Evolutionary conservation across 2,797 vertebrate species (phyloP), one percentile per base, ranked within the genome.

Genomic region (Poecilia picta): DNA sequence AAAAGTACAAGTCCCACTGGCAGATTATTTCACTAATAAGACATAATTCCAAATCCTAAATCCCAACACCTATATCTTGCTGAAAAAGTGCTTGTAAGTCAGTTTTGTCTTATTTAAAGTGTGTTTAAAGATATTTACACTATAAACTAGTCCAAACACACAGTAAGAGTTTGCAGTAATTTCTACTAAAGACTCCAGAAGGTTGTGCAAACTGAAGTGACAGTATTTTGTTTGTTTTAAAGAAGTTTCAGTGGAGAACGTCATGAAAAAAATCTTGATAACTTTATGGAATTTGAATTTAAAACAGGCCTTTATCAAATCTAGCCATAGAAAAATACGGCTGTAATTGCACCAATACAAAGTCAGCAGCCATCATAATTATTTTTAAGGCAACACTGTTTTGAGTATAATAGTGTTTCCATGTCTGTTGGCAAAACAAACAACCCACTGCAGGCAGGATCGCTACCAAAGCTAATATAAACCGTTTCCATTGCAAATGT

Each of bases 171-270:
- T 49, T 49, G 47, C 83, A 57, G 55, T 64, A 33, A 76, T 72
- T 68, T 72, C 45, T 36, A 75, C 8, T 55, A 23, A 71, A 76
- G 71, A 71, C 47, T 43, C 74, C 76, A n/a, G 74, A 25, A 84
- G 73, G 68, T 84, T 41, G 43, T 72, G 72, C 25, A 85, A 49
- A 73, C 5, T 3, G 13, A 8, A 20, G 25, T 47, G 16, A 20
- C 15, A 23, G 16, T 49, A 18, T 49, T 49, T 6, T 20, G 0
- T 20, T 49, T 49, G 59, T 79, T 28, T 43, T 41, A 66, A 73
- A 51, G 20, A 51, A 28, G 47, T 12, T 64, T 64, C 33, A 36
- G 8, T 39, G 15, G 31, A 62, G 31, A 66, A 66, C 33, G 1
- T 25, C 23, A 70, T 43, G 23, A 6, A 66, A 66, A 53, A 66